phyloP scores from a whole-genome alignment of 2,888 invertebrate species.

The Drosophila birchii region DNA sequence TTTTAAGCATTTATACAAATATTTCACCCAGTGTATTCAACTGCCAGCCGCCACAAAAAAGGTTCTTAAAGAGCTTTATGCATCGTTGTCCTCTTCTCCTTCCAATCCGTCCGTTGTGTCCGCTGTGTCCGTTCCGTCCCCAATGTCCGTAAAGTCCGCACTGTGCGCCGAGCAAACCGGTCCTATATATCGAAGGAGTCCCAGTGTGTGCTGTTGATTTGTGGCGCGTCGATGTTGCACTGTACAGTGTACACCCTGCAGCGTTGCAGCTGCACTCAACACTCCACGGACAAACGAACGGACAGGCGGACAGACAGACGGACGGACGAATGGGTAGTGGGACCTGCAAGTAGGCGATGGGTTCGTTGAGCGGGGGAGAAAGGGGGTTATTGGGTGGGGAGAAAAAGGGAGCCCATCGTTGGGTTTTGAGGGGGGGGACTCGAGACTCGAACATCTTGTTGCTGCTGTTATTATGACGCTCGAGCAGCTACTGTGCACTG shows the following conservation, averaged over 20 bases:
- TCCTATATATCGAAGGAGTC: slow-evolving; percentile 43
- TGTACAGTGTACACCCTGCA: slow-evolving; percentile 72
- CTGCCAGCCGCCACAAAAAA: slow-evolving; percentile 71
- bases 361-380: not conserved
- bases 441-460: slow-evolving; percentile 63
- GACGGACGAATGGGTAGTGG: slow-evolving; percentile 14
- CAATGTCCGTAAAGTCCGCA: slow-evolving; percentile 22
- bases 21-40: slow-evolving; percentile 53
- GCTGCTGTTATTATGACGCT: slow-evolving; percentile 80
- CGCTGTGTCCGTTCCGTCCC: slow-evolving; percentile 36
- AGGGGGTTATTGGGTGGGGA: not conserved
- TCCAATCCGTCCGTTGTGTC: slow-evolving; percentile 30
- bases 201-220: slow-evolving; percentile 66
- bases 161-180: slow-evolving; percentile 59
- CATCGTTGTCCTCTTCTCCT: slow-evolving; percentile 49
- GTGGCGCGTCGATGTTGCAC: slow-evolving; percentile 69
- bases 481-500: slow-evolving; percentile 80
- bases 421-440: slow-evolving; percentile 20
- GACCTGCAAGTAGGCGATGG: slow-evolving; percentile 36
- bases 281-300: slow-evolving; percentile 49
- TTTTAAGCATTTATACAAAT: not conserved
- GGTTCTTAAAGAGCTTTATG: slow-evolving; percentile 78
- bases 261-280: slow-evolving; percentile 75
- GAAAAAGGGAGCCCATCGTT: not conserved
- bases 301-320: slow-evolving; percentile 12